Evolutionary conservation across 2,888 invertebrate species (phyloP), one percentile per base, ranked within the genome.

Genomic region (Cataglyphis rosenhaueri): DNA sequence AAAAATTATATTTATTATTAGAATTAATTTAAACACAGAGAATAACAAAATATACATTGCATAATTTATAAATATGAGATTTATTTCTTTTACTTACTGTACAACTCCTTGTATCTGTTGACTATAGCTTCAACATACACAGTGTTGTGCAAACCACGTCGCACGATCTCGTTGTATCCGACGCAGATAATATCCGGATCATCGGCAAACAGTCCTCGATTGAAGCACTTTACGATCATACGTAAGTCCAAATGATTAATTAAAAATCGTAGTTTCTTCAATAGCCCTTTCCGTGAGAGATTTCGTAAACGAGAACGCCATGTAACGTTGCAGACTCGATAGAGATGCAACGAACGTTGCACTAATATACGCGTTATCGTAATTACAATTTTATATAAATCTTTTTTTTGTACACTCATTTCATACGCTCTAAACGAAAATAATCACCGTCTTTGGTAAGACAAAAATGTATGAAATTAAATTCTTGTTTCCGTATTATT

Each of bases 221-320:
- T 35, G 32, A 79, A 79, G 3, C 78, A 79, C 44, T 59, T 71
- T 8, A 73, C 59, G 3, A 79, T 79, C 29, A 8, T 79, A 18
- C 78, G 21, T 6, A 79, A 35, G 32, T 73, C 44, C 74, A 71
- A 18, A 3, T 79, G 78, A 32, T 79, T 79, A 8, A 79, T 74
- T 1, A 79, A 29, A 6, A 48, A 59, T 12, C 18, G 57, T n/a
- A 79, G 1, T 18, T 73, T 79, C 74, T 44, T 44, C 59, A 79
- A 9, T 0, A 79, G 6, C 0, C 59, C 59, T 3, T 21, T 32
- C 1, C 74, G 57, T 8, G 78, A n/a, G 0, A 79, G 59, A 10
- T 0, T 18, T 3, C 5, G 15, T 4, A 79, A 21, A 5, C 10
- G 57, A 1, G 44, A 44, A 15, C 78, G 78, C 78, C 78, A 79